Base-by-base conservation (phyloP, 2,888 invertebrate genomes). In the Argynnis bischoffii region DNA sequence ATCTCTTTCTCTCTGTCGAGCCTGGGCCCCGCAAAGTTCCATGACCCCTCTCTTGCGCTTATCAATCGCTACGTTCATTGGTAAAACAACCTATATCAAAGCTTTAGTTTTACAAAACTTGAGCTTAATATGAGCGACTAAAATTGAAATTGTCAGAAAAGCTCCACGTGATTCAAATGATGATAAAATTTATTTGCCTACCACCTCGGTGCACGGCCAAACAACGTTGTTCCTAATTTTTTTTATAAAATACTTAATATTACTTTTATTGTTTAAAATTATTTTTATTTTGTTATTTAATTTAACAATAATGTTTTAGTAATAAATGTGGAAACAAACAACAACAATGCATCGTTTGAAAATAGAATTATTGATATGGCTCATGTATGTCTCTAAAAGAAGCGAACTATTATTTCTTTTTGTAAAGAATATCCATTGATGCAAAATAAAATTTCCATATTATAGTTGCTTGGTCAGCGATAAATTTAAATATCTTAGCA, bases 1-100 rank as follows among this genome's bases (percentile, higher is more conserved):
- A 73, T 78, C 77, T 75, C 75, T 76, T 73, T 76, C 76, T 53
- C 74, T 72, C 76, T 73, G 79, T 74, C 74, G 72, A 77, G 75
- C 78, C 78, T 73, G 77, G 83, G 83, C 79, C 84, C 84, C 84
- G 80, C 83, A 84, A 84, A 88, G 90, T 89, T 90, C 89, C 76
- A 82, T 89, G 90, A 90, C 88, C 90, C 85, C 84, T 81, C 88
- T 86, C 85, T 78, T 83, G 85, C 85, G 88, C 89, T 90, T 90
- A 90, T 90, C 90, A 88, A 81, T 74, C 73, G 73, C 71, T 74
- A 70, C 74, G 77, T 76, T 78, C 64, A 75, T 72, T 72, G 76
- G 70, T 76, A 75, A 80, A 85, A 85, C 73, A 83, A 72, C 80
- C 71, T 80, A 86, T 77, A 75, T 79, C 59, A 74, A 71, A 54